Percentiles rank a stretch among this genome's conserved stretches.
Evolutionary conservation across 1,140 invertebrate genomes (phyloP).

Genomic region (Leptopilina clavipes): DNA sequence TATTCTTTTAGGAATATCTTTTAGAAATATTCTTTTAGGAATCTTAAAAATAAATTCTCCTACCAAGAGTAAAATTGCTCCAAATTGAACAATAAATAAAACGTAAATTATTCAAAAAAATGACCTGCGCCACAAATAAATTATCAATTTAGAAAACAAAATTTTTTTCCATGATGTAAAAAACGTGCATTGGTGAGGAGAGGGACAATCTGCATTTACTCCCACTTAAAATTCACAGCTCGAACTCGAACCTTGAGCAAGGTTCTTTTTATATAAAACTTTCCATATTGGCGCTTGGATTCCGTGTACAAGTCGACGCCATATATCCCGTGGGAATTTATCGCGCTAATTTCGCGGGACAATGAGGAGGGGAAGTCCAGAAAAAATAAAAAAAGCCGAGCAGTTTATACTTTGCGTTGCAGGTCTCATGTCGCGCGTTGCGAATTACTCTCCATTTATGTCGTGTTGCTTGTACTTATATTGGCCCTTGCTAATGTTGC

Average conservation of each 20-base stretch:
- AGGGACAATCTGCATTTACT: conserved; percentile 42
- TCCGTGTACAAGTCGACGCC: conserved; percentile 31
- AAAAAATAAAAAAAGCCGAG: conserved; percentile 32
- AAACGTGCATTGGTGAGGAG: background rate
- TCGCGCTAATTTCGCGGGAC: conserved; percentile 65
- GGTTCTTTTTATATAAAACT: background rate
- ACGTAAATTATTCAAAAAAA: no score
- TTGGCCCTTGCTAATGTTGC: conserved; percentile 53
- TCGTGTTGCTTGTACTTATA: conserved; percentile 55
- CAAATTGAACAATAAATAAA: no score
- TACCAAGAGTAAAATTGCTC: no score
- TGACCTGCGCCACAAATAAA: no score
- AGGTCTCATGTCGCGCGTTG: conserved; percentile 45
- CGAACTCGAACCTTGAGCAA: conserved; percentile 8
- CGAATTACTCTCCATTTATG: conserved; percentile 65
- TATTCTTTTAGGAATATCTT: no score
- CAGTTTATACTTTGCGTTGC: conserved; percentile 41
- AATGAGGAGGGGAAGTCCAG: conserved; percentile 44
- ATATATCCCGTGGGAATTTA: conserved; percentile 52
- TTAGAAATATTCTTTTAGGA: no score
- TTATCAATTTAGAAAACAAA: no score
- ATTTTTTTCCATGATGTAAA: background rate
- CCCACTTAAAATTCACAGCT: conserved; percentile 45
- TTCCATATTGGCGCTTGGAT: conserved; percentile 1
- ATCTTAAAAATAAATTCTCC: no score